phyloP scores from a whole-genome alignment of 2,113 vertebrate species.

The Neogale vison region DNA sequence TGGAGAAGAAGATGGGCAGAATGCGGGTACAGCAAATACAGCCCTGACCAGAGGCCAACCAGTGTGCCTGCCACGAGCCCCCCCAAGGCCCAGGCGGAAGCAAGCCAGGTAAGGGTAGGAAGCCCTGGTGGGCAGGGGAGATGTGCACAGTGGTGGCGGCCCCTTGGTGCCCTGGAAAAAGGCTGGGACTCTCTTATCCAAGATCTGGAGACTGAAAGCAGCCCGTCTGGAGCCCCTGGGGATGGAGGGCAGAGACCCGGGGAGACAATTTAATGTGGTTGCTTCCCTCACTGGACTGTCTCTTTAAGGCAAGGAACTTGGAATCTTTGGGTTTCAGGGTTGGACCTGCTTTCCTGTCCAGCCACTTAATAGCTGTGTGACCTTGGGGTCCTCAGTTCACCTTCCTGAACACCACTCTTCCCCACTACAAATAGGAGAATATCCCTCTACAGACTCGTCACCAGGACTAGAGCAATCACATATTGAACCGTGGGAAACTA shows the following conservation, averaged over 20 bases:
- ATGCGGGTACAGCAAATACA: constrained; percentile 12
- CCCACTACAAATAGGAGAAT: background rate
- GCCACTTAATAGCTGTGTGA: background rate
- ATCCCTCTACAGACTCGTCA: background rate
- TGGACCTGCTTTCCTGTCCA: background rate
- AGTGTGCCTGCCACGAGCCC: background rate
- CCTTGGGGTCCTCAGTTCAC: background rate
- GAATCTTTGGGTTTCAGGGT: background rate
- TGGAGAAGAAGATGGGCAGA: constrained; percentile 57
- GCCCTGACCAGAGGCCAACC: background rate
- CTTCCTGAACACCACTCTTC: background rate
- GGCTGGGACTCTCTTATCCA: background rate
- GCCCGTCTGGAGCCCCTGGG: background rate
- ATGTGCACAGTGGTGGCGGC: rapidly evolving
- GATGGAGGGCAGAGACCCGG: background rate
- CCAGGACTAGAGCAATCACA: background rate
- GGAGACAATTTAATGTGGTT: background rate
- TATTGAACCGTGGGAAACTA: background rate
- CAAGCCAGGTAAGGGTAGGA: background rate
- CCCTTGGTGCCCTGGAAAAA: background rate
- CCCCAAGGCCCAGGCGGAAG: background rate
- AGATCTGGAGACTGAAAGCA: background rate
- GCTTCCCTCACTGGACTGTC: background rate
- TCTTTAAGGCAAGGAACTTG: background rate
- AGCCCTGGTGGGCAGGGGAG: background rate